These are phyloP conservation scores for Drosophila bocki DNA, from an alignment of 1,140 invertebrate genomes.

Conservation along the genomic window DNA sequence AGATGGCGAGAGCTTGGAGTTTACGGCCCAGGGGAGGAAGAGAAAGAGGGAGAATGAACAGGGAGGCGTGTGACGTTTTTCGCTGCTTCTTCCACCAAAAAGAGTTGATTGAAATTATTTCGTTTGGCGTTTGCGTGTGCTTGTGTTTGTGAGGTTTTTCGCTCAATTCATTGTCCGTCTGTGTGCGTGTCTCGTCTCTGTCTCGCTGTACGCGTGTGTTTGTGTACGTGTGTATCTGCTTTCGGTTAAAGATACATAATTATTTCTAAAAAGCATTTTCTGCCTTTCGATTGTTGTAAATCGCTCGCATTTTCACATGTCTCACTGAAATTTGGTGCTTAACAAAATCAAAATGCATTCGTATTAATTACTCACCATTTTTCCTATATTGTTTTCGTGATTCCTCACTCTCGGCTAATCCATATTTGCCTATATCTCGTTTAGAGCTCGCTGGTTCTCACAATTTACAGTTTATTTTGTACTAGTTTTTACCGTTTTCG, in stretches of 20 bases:
- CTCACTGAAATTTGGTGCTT: constrained; percentile 6
- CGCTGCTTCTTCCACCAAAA: constrained; percentile 58
- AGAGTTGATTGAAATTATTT: constrained; percentile 83
- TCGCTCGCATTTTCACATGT: constrained; percentile 75
- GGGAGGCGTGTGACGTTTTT: constrained; percentile 73
- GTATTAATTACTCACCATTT: constrained; percentile 51
- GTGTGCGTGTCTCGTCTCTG: constrained; percentile 43
- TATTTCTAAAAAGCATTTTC: constrained; percentile 85
- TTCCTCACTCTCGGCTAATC: constrained; percentile 30
- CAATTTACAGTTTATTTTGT: constrained; percentile 36
- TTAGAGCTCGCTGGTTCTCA: constrained; percentile 18
- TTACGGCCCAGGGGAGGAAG: neutral
- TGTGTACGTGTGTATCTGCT: constrained; percentile 67
- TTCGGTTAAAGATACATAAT: constrained; percentile 84
- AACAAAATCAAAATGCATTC: neutral
- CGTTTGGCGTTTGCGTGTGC: constrained; percentile 34
- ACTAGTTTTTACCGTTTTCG: constrained; percentile 3
- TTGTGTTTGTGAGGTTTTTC: constrained; percentile 61
- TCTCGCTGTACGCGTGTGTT: constrained; percentile 28
- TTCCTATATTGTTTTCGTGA: constrained; percentile 3
- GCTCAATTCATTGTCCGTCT: constrained; percentile 50
- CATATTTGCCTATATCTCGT: constrained; percentile 33
- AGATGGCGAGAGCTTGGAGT: constrained; percentile 11
- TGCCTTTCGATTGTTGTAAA: constrained; percentile 84
- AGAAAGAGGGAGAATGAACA: constrained; percentile 24